Base-by-base conservation (phyloP, 1,140 invertebrate species). In the Drosophila chauvacae region DNA sequence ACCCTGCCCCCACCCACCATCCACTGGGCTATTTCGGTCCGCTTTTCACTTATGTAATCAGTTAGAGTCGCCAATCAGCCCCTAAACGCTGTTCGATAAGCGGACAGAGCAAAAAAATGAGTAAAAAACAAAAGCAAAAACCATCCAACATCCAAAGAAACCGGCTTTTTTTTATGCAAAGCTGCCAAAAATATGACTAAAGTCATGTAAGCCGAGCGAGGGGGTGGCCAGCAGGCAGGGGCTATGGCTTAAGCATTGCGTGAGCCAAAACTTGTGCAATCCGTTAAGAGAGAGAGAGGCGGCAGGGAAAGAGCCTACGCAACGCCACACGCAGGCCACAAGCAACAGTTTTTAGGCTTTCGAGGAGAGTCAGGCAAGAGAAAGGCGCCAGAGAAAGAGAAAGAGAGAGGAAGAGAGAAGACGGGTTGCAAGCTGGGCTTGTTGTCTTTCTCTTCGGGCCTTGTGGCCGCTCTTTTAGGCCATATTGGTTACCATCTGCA, bases 111-210 rank as follows among this genome's bases (percentile, higher is more conserved):
- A 42, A 50, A 18, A 16, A 70, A 61, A 58, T 26, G 9, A 26
- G 7, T 48, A n/a, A 59, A 63, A 64, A 7, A 16, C 18, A 11
- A 37, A 37, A 35, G 28, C 9, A 53, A 55, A 53, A 20, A 37
- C 51, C 51, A 72, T 44, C 13, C 28, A 51, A 68, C 69, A 56
- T 51, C 66, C 62, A 77, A 64, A 47, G 58, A 88, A 90, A 88
- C 84, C 84, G 84, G 84, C 84, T 87, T 88, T 87, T 20, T 81
- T 71, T 72, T 87, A 87, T 87, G 84, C 84, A 88, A 88, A 88
- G 69, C 84, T 84, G 77, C 73, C 84, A 80, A 87, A 80, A 81
- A 61, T 73, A 80, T 50, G 60, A 80, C 50, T 51, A 35, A 48
- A 73, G 39, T 58, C 42, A 50, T 76, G 42, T 42, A 48, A 61